Percentiles rank a stretch among this genome's conserved stretches.
Evolutionary conservation across 2,888 invertebrate genomes (phyloP).

Genomic region (Leptinotarsa peninsularis): DNA sequence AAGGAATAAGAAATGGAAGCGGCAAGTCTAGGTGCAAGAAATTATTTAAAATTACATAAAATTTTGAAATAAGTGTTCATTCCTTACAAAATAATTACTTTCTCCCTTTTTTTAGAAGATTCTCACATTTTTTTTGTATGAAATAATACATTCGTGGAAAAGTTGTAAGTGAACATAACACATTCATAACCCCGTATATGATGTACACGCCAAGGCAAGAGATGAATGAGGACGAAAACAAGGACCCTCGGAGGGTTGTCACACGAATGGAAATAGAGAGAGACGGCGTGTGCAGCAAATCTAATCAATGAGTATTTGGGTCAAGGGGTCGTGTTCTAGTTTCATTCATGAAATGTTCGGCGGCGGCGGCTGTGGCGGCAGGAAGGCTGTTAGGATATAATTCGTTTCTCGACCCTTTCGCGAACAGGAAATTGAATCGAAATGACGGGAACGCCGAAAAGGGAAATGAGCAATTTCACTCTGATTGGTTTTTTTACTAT

Average conservation of each 20-base stretch:
- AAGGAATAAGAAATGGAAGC: no score
- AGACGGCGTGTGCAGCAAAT: constrained; percentile 9
- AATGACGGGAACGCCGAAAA: not conserved
- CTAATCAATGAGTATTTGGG: constrained; percentile 30
- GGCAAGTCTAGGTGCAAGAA: no score
- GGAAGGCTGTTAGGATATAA: not conserved
- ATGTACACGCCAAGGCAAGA: not conserved
- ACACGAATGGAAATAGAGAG: constrained; percentile 14
- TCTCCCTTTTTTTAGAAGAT: no score
- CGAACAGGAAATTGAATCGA: constrained; percentile 4
- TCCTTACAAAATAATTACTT: no score
- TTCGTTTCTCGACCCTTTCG: constrained; percentile 1
- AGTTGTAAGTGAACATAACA: no score
- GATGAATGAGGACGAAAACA: constrained; percentile 12
- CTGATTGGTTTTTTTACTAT: not conserved
- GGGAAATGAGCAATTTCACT: not conserved
- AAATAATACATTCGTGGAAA: no score
- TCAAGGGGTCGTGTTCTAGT: constrained; percentile 27
- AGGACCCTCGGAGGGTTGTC: not conserved
- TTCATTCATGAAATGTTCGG: constrained; percentile 24
- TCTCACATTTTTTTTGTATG: no score
- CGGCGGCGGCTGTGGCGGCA: not conserved
- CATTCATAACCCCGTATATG: not conserved
- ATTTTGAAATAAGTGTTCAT: no score
- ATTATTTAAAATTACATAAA: no score